Conservation (phyloP, 2,888 invertebrate genomes). For the Isoperla grammatica region DNA sequence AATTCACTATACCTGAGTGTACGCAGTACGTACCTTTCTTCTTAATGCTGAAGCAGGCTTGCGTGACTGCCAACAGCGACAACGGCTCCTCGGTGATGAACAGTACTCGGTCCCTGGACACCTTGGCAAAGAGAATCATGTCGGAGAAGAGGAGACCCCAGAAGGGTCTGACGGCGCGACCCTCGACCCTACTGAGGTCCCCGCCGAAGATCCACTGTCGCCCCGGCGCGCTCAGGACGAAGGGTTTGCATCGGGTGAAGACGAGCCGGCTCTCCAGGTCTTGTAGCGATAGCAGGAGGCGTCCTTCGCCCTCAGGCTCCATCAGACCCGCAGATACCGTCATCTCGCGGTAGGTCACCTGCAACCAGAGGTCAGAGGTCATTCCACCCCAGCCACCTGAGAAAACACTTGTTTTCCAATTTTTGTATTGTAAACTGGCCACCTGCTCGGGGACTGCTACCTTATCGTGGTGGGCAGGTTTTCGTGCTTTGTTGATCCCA, state of each 20-base stretch:
- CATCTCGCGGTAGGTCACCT: slow-evolving; percentile 63
- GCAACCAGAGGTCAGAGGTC: too few species aligned
- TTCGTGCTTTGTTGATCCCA: too few species aligned
- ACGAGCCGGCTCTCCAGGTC: slow-evolving; percentile 83
- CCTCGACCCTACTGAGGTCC: slow-evolving; percentile 76
- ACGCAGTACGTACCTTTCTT: slow-evolving; percentile 63
- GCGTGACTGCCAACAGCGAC: slow-evolving; percentile 68
- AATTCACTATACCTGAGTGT: too few species aligned
- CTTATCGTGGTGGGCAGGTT: too few species aligned
- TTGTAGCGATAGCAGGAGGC: slow-evolving; percentile 72
- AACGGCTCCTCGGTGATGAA: slow-evolving; percentile 86
- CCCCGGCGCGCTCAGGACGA: slow-evolving; percentile 74
- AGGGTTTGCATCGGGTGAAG: slow-evolving; percentile 87
- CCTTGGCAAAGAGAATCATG: slow-evolving; percentile 77
- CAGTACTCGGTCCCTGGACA: slow-evolving; percentile 77
- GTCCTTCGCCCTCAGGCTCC: slow-evolving; percentile 79
- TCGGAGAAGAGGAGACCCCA: slow-evolving; percentile 84
- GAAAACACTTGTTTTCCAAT: too few species aligned
- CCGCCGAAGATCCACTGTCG: slow-evolving; percentile 89
- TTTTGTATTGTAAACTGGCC: too few species aligned
- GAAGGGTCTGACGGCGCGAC: slow-evolving; percentile 71
- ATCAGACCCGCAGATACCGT: slow-evolving; percentile 78
- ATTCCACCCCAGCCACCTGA: too few species aligned
- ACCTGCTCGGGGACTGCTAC: too few species aligned
- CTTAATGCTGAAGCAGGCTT: slow-evolving; percentile 78